A percentile compares a stretch with the other conserved stretches of the same genome.
These are phyloP conservation scores for Dioctria rufipes DNA, from an alignment of 2,888 invertebrate genomes.

Conservation along the genomic window DNA sequence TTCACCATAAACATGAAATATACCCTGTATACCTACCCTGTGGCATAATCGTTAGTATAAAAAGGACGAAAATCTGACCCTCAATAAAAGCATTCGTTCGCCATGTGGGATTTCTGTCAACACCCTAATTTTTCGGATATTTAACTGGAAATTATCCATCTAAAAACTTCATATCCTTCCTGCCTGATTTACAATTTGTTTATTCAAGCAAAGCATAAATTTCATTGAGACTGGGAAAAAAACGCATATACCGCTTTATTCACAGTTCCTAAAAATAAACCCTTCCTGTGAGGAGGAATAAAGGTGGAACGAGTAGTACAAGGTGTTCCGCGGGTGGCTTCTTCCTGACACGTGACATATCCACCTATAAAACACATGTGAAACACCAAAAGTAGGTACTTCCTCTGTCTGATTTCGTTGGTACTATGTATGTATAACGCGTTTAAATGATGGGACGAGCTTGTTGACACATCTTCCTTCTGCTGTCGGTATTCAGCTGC, in stretches of 20 bases:
- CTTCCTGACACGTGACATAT: constrained; percentile 55
- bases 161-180: constrained; percentile 40
- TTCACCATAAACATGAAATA: no score
- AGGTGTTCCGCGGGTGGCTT: constrained; percentile 53
- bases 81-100: neutral
- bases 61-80: no score
- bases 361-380: constrained; percentile 53
- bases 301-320: constrained; percentile 39
- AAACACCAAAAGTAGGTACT: constrained; percentile 19
- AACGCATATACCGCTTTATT: neutral
- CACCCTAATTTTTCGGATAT: constrained; percentile 2
- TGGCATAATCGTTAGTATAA: no score
- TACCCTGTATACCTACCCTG: no score
- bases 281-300: constrained; percentile 6
- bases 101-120: neutral
- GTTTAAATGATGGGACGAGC: constrained; percentile 12
- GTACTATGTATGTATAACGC: no score
- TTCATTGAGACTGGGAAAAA: constrained; percentile 31
- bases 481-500: constrained; percentile 7
- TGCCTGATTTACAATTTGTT: constrained; percentile 56
- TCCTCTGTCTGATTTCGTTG: constrained; percentile 47
- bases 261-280: constrained; percentile 22
- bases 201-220: constrained; percentile 50
- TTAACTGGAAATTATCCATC: constrained; percentile 20
- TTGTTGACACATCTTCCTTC: constrained; percentile 53